These are phyloP conservation scores for Cinclus cinclus DNA, from an alignment of 2,113 vertebrate species.

Conservation along the genomic window DNA sequence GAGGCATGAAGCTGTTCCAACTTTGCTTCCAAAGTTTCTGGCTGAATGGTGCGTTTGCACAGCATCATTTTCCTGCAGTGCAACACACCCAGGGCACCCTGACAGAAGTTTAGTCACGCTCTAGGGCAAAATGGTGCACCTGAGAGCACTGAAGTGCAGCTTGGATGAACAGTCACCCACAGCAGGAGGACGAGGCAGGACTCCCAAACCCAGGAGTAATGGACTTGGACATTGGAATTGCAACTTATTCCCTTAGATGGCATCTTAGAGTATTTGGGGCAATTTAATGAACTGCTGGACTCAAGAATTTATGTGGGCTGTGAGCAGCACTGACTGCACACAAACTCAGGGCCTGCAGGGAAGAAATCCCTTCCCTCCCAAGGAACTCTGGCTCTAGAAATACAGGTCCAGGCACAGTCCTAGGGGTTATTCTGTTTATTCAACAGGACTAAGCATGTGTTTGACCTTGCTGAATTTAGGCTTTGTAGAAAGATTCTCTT, in stretches of 20 bases:
- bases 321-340: background rate
- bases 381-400: background rate
- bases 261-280: background rate
- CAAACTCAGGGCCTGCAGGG: background rate
- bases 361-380: background rate
- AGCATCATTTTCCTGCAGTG: background rate
- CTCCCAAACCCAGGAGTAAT: background rate
- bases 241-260: background rate
- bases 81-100: background rate
- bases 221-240: background rate
- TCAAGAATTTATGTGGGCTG: background rate
- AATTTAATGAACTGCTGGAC: background rate
- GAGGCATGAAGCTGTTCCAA: background rate
- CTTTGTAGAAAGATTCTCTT: background rate
- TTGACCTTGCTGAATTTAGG: background rate
- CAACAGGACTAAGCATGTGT: background rate
- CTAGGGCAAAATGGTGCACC: fast-evolving
- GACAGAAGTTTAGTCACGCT: background rate
- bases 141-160: background rate
- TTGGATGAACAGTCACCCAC: background rate
- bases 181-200: background rate
- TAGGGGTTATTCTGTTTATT: background rate
- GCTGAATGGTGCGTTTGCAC: background rate
- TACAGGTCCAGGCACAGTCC: background rate
- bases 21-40: background rate